Conservation (phyloP, 1,140 invertebrate species). For the Scaptomyza montana region DNA sequence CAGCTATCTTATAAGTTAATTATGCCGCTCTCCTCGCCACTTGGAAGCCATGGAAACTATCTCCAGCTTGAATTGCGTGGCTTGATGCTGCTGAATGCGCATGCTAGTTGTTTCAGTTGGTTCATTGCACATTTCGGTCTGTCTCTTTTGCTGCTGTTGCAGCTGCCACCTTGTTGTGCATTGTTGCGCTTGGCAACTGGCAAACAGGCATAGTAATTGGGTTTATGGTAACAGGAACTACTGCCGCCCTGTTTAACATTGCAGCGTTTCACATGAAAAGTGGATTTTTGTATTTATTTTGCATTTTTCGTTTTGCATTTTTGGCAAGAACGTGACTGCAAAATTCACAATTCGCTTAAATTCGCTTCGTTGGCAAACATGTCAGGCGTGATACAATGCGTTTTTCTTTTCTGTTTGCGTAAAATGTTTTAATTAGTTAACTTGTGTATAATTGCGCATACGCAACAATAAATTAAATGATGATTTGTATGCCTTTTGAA, state of each 20-base stretch:
- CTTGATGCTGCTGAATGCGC: neutral
- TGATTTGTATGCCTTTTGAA: slow-evolving; percentile 20
- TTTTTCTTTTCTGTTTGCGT: neutral
- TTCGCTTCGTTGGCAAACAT: slow-evolving; percentile 32
- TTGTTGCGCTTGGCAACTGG: slow-evolving; percentile 1
- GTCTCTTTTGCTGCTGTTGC: slow-evolving; percentile 7
- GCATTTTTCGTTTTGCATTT: no score
- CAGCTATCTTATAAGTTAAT: neutral
- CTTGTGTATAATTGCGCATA: no score
- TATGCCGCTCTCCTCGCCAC: neutral
- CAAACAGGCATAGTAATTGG: neutral
- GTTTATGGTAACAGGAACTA: no score
- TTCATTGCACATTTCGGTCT: slow-evolving; percentile 2
- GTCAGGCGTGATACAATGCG: slow-evolving; percentile 6
- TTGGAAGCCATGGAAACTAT: neutral
- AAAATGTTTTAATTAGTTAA: slow-evolving; percentile 14
- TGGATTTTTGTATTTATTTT: slow-evolving; percentile 59
- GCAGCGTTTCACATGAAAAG: slow-evolving; percentile 40
- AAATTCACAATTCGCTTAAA: slow-evolving; percentile 14
- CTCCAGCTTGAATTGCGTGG: neutral
- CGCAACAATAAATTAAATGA: slow-evolving; percentile 13
- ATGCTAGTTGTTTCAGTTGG: neutral
- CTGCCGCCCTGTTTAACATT: slow-evolving; percentile 1
- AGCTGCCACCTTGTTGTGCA: neutral
- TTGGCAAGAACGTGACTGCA: no score